Evolutionary conservation across 53 echinoderm and acorn worm species (phyloP), one percentile per base, ranked within the genome.

Genomic region (Antedon mediterranea): DNA sequence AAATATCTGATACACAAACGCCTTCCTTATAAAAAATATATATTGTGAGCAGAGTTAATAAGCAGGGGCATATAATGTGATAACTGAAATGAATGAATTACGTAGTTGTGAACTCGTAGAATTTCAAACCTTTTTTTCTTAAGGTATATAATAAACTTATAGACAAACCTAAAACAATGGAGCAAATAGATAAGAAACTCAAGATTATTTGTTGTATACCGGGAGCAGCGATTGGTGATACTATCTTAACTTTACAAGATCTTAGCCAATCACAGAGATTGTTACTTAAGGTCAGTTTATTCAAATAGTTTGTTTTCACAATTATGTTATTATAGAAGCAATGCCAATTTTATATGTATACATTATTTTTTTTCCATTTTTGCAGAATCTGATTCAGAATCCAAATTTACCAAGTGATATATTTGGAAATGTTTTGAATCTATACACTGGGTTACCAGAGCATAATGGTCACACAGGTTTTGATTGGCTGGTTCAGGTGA

Each of bases 231-330:
- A 80, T 88, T 72, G 83, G 88, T 71, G 76, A 81, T 71, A 74
- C 43, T 34, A 78, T 80, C 32, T 31, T 88, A 44, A 85, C 75
- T 42, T 85, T 88, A 81, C 83, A 82, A 43, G 57, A 82, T 30
- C 81, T 91, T 8, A 71, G 80, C 71, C 82, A 88, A 75, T 85
- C 91, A 30, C 71, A 43, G 34, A 85, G 87, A 74, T 33, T 91
- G 33, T 72, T 91, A 75, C 81, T 91, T 2, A 83, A 88, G 85
- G 91, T 91, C 30, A 77, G 79, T 71, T 32, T n/a, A n/a, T n/a
- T 33, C 33, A n/a, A 3, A 27, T 76, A 7, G 41, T 7, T 41
- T 41, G 41, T 41, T 13, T 41, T 41, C 41, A 41, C 4, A 13
- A 41, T 13, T 41, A 41, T 7, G 41, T 41, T n/a, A n/a, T n/a